Evolutionary conservation across 2,888 invertebrate species (phyloP).

Genomic region (Trissoscelio sp.): DNA sequence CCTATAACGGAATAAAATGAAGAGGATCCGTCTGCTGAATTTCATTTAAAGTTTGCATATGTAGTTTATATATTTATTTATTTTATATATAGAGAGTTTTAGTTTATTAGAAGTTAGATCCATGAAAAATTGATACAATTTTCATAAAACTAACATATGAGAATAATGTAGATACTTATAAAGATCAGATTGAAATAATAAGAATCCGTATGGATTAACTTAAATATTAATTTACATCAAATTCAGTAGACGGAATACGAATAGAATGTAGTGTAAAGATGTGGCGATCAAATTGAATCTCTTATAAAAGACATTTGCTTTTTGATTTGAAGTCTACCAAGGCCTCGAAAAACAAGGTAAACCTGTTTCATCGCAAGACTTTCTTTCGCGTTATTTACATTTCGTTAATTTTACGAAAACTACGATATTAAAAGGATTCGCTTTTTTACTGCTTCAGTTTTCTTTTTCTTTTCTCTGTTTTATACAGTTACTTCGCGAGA

Average conservation of each 20-base stretch:
- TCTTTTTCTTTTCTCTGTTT: conserved; percentile 13
- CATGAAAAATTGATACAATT: too few relatives aligned
- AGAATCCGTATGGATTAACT: too few relatives aligned
- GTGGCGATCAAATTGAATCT: conserved; percentile 50
- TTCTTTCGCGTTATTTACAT: conserved; percentile 61
- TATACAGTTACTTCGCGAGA: conserved; percentile 38
- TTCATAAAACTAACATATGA: too few relatives aligned
- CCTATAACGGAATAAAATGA: conserved; percentile 24
- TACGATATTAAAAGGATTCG: conserved; percentile 57
- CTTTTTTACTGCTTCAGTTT: conserved; percentile 4
- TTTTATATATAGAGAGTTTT: too few relatives aligned
- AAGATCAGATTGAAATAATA: too few relatives aligned
- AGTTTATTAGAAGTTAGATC: too few relatives aligned
- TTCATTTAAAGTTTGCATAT: too few relatives aligned
- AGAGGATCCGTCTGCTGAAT: too few relatives aligned
- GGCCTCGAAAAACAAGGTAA: conserved; percentile 67
- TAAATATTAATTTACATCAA: too few relatives aligned
- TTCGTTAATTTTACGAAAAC: conserved; percentile 58
- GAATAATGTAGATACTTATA: too few relatives aligned
- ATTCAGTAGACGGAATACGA: too few relatives aligned
- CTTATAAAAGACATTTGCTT: conserved; percentile 51
- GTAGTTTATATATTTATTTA: too few relatives aligned
- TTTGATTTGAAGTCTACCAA: conserved; percentile 66
- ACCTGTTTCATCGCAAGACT: conserved; percentile 52
- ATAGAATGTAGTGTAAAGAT: conserved; percentile 22